phyloP scores from a whole-genome alignment of 2,888 invertebrate species.

The Clostera curtula region DNA sequence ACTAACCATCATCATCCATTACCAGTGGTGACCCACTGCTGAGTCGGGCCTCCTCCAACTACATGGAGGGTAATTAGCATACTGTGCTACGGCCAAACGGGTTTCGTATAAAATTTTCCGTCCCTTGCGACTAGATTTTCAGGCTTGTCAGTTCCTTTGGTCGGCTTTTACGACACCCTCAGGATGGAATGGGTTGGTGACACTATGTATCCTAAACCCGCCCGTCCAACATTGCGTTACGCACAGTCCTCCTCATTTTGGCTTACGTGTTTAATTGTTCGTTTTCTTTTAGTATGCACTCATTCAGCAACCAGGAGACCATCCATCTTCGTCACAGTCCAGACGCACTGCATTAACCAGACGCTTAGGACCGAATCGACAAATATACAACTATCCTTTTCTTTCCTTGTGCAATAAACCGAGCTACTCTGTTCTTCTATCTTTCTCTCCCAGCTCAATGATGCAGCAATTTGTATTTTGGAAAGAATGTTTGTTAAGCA shows the following conservation, averaged over 20 bases:
- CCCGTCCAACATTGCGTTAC: slow-evolving; percentile 22
- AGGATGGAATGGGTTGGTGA: too few species aligned
- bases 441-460: slow-evolving; percentile 51
- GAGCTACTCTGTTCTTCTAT: slow-evolving; percentile 30
- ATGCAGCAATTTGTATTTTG: slow-evolving; percentile 48
- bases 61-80: too few species aligned
- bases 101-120: too few species aligned
- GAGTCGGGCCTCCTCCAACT: too few species aligned
- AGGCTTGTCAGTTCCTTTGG: too few species aligned
- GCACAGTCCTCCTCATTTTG: slow-evolving; percentile 16
- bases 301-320: slow-evolving; percentile 52
- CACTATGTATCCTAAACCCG: too few species aligned
- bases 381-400: slow-evolving; percentile 38
- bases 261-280: slow-evolving; percentile 26
- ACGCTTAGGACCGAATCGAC: slow-evolving; percentile 29
- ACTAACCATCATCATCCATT: too few species aligned
- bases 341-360: slow-evolving; percentile 62
- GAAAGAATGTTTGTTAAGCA: slow-evolving; percentile 43
- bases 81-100: too few species aligned
- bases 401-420: slow-evolving; percentile 25
- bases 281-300: slow-evolving; percentile 37
- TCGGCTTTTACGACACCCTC: too few species aligned
- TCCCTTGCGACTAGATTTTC: too few species aligned
- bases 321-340: slow-evolving; percentile 66
- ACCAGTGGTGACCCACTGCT: too few species aligned